Evolutionary conservation across 1,140 invertebrate genomes (phyloP).

Genomic region (Neoseiulus cucumeris): DNA sequence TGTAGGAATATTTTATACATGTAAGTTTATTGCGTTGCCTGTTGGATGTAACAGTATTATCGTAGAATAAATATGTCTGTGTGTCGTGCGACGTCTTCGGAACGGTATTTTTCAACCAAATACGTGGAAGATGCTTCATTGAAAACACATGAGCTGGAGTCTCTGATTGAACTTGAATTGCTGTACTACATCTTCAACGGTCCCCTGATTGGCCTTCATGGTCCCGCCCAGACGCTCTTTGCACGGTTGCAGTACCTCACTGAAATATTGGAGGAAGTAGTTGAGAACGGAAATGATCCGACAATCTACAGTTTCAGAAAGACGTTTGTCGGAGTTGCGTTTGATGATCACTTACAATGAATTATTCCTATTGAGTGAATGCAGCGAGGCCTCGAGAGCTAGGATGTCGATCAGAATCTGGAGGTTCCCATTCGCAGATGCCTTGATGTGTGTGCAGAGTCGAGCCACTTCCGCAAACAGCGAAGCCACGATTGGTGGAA

Average conservation of each 20-base stretch:
- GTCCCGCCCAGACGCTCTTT: neutral
- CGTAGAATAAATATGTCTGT: too few relatives aligned
- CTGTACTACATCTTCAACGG: neutral
- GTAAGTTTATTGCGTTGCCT: too few relatives aligned
- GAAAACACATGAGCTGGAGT: neutral
- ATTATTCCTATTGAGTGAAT: neutral
- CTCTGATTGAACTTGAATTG: conserved; percentile 7
- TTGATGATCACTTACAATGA: neutral
- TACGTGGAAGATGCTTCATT: neutral
- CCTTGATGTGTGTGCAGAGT: neutral
- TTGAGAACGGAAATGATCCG: too few relatives aligned
- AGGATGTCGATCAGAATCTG: neutral
- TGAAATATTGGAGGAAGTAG: too few relatives aligned
- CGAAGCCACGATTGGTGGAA: neutral
- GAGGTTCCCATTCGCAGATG: neutral
- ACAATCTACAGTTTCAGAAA: too few relatives aligned
- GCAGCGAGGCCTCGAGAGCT: neutral
- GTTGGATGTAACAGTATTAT: too few relatives aligned
- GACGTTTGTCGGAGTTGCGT: too few relatives aligned
- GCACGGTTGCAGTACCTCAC: neutral
- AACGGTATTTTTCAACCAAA: too few relatives aligned
- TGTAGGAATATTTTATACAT: too few relatives aligned
- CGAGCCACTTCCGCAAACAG: neutral
- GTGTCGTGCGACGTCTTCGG: too few relatives aligned
- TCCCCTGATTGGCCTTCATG: neutral